Conservation (phyloP, 1,140 invertebrate species). For the Scaptomyza hsui region DNA sequence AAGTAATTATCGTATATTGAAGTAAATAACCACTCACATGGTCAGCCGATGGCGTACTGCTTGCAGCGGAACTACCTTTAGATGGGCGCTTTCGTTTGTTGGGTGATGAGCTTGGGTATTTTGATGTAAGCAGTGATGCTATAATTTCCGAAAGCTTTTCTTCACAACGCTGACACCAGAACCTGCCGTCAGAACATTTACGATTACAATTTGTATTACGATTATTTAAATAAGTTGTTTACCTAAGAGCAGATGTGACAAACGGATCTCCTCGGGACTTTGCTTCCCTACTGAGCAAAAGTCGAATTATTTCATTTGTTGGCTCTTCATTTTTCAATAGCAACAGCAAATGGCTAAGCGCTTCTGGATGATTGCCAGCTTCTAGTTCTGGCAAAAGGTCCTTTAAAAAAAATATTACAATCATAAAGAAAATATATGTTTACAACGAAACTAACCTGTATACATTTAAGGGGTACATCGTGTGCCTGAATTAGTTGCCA, state of each 20-base stretch:
- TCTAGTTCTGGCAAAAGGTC: constrained; percentile 93
- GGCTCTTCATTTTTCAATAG: constrained; percentile 96
- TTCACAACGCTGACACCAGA: constrained; percentile 96
- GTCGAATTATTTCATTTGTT: constrained; percentile 92
- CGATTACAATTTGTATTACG: no score
- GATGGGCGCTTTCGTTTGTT: constrained; percentile 94
- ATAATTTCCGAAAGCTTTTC: constrained; percentile 95
- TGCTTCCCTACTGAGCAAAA: constrained; percentile 91
- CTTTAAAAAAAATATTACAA: constrained; percentile 39
- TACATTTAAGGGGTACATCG: constrained; percentile 94
- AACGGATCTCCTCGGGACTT: constrained; percentile 91
- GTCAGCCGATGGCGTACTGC: constrained; percentile 86
- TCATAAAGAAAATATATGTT: not conserved
- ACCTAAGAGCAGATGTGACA: constrained; percentile 93
- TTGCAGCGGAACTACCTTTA: constrained; percentile 87
- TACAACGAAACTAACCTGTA: constrained; percentile 87
- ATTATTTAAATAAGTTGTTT: not conserved
- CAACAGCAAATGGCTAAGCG: constrained; percentile 94
- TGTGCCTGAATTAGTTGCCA: constrained; percentile 98
- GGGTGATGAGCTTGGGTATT: constrained; percentile 93
- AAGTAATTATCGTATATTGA: not conserved
- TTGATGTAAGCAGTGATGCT: constrained; percentile 89
- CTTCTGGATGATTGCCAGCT: constrained; percentile 94
- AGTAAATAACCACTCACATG: constrained; percentile 79
- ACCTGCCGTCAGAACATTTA: constrained; percentile 77